Percentiles rank a stretch among this genome's conserved stretches.
Conservation (phyloP, 2,113 vertebrate genomes). For the Rhinolophus ferrumequinum region DNA sequence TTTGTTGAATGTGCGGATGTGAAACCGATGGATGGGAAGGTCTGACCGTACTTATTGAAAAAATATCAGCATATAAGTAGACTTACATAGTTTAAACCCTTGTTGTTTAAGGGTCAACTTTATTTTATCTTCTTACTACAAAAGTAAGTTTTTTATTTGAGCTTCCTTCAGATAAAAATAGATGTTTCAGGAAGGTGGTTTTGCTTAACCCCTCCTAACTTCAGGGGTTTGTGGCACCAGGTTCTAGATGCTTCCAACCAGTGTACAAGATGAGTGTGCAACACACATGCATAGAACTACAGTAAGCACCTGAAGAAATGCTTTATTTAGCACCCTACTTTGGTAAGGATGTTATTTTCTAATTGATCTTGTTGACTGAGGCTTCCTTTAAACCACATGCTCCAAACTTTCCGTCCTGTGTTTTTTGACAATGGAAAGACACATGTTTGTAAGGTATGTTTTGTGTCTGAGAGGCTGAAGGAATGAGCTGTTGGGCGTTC, state of each 20-base stretch:
- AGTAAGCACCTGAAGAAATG: neutral
- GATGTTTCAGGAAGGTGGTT: neutral
- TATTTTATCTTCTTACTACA: neutral
- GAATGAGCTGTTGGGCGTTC: neutral
- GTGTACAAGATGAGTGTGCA: neutral
- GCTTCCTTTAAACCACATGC: slow-evolving; percentile 11
- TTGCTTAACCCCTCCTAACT: neutral
- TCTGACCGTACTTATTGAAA: neutral
- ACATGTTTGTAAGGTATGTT: neutral
- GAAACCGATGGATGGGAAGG: neutral
- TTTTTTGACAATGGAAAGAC: slow-evolving; percentile 6
- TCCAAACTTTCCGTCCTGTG: neutral
- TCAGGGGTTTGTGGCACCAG: neutral
- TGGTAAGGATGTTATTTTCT: neutral
- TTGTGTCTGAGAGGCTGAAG: neutral
- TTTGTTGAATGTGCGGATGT: neutral
- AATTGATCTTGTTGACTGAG: neutral
- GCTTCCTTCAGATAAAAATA: neutral
- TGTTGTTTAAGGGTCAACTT: neutral
- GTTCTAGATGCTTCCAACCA: neutral
- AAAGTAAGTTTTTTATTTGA: neutral
- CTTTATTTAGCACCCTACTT: neutral
- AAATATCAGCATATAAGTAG: neutral
- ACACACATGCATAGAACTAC: neutral
- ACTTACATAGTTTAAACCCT: neutral